Evolutionary conservation across 2,113 vertebrate species (phyloP).

Genomic region (Thinocorus orbignyianus): DNA sequence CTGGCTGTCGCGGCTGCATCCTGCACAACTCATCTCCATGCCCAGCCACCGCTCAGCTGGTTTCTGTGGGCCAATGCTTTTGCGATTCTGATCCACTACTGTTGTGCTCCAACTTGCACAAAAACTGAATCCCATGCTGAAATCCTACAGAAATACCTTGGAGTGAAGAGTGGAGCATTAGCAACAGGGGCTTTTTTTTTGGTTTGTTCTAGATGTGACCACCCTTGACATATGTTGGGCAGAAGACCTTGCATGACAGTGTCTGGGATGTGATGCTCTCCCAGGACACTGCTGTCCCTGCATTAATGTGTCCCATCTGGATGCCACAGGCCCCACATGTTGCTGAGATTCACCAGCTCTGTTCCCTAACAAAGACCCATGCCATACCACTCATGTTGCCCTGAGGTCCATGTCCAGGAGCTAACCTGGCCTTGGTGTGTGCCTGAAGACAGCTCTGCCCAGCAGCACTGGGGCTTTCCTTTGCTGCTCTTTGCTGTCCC

Average conservation of each 20-base stretch:
- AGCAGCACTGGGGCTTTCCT: background rate
- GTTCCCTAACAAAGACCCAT: accelerated
- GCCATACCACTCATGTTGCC: background rate
- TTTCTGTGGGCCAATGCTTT: background rate
- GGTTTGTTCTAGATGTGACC: background rate
- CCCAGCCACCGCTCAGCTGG: accelerated
- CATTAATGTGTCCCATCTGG: accelerated
- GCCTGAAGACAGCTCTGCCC: background rate
- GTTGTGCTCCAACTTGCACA: background rate
- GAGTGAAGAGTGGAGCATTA: background rate
- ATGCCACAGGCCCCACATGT: accelerated
- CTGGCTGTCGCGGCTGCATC: background rate
- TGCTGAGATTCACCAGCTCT: background rate
- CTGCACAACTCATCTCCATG: accelerated
- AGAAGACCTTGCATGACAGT: background rate
- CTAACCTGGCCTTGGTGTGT: background rate
- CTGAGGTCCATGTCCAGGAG: background rate
- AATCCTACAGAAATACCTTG: background rate
- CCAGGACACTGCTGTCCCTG: background rate
- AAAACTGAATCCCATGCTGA: background rate
- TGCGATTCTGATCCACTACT: background rate
- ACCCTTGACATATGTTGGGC: background rate
- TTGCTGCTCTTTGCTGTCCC: background rate
- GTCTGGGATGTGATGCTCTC: background rate
- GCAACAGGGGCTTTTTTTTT: accelerated